These are phyloP conservation scores for Rotaria sp. DNA, from an alignment of 2,888 invertebrate genomes.

Conservation along the genomic window DNA sequence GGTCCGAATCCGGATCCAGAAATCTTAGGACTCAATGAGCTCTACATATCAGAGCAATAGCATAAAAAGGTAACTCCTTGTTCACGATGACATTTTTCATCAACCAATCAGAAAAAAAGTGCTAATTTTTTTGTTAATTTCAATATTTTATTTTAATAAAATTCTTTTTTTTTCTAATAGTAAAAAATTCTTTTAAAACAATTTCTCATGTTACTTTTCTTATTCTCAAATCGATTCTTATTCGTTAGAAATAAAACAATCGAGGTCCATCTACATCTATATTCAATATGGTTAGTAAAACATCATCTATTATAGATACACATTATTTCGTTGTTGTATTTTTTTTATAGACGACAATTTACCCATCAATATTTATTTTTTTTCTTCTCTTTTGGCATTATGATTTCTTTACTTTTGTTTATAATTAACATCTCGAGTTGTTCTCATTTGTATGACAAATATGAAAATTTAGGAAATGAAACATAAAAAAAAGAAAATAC, in stretches of 20 bases:
- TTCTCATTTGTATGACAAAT: not conserved
- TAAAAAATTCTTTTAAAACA: not conserved
- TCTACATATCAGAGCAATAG: too few relatives aligned
- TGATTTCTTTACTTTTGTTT: not conserved
- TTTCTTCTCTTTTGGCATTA: not conserved
- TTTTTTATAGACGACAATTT: not conserved
- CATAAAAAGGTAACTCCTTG: too few relatives aligned
- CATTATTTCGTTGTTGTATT: not conserved
- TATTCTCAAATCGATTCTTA: not conserved
- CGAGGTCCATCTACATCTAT: not conserved
- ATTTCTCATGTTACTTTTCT: too few relatives aligned
- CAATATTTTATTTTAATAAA: not conserved
- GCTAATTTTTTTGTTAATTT: not conserved
- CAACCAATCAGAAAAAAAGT: not conserved
- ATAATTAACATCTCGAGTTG: not conserved
- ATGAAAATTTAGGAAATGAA: not conserved
- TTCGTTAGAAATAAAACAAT: not conserved
- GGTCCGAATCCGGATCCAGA: too few relatives aligned
- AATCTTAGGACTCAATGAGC: too few relatives aligned
- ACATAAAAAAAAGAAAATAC: not conserved
- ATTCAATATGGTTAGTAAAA: not conserved
- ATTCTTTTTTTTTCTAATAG: not conserved
- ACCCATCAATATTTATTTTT: not conserved
- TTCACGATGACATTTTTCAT: not conserved
- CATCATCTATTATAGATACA: not conserved